These are phyloP conservation scores for Agriopis marginaria DNA, from an alignment of 2,888 invertebrate species.

Conservation along the genomic window DNA sequence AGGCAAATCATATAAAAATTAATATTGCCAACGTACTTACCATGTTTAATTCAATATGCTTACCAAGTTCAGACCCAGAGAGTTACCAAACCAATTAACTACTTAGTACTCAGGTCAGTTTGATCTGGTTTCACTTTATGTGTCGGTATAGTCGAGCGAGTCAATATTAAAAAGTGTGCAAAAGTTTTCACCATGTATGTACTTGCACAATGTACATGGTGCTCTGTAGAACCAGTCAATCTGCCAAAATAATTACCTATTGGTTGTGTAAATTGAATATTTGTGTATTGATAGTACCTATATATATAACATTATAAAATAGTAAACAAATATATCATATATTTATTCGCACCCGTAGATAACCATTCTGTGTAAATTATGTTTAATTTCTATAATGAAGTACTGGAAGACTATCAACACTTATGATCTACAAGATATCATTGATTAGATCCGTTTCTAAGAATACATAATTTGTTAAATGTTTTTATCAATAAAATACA, in stretches of 20 bases:
- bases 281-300: constrained; percentile 8
- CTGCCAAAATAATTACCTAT: constrained; percentile 4
- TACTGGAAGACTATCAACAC: neutral
- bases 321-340: neutral
- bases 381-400: neutral
- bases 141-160: neutral
- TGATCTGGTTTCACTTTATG: too few species aligned
- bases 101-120: too few species aligned
- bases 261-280: neutral
- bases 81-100: too few species aligned
- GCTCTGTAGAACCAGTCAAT: neutral
- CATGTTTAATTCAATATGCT: too few species aligned
- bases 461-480: neutral
- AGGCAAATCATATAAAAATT: too few species aligned
- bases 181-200: neutral
- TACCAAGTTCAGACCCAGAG: too few species aligned
- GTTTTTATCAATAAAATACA: neutral
- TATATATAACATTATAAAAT: too few species aligned
- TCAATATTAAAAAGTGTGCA: neutral
- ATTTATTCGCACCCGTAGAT: constrained; percentile 7
- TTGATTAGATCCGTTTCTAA: constrained; percentile 4
- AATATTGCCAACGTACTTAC: too few species aligned
- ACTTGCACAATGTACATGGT: neutral
- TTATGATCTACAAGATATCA: constrained; percentile 3
- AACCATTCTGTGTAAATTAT: neutral